Percentiles rank a stretch among this genome's conserved stretches.
phyloP scores from a whole-genome alignment of 2,113 vertebrate genomes.

The Collichthys lucidus region DNA sequence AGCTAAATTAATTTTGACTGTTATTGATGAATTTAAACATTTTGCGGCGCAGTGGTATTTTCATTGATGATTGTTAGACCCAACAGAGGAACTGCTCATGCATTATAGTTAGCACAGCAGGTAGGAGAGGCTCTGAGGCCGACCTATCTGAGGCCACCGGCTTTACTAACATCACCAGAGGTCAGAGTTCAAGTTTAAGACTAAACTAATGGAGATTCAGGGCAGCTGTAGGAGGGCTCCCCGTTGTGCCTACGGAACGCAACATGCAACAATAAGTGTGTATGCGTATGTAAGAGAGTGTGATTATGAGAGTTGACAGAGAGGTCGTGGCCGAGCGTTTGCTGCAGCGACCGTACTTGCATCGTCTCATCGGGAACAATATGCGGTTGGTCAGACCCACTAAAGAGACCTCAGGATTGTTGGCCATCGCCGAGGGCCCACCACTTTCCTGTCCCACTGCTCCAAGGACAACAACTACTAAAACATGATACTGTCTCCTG shows the following conservation, averaged over 20 bases:
- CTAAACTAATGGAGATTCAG: conserved; percentile 29
- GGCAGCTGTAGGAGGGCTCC: conserved; percentile 25
- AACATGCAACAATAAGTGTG: conserved; percentile 43
- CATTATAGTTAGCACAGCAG: conserved; percentile 36
- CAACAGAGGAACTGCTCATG: conserved; percentile 25
- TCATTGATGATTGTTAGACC: conserved; percentile 3
- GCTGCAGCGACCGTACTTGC: conserved; percentile 27
- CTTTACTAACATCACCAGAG: conserved; percentile 42
- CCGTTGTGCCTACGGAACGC: conserved; percentile 1
- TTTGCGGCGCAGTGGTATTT: neutral
- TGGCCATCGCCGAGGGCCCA: conserved; percentile 59
- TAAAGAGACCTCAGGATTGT: conserved; percentile 78
- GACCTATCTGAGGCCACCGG: conserved; percentile 10
- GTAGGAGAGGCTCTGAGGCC: conserved; percentile 14
- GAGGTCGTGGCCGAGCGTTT: conserved; percentile 58
- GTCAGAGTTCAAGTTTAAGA: conserved; percentile 70
- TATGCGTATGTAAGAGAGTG: conserved; percentile 1
- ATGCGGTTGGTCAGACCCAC: conserved; percentile 63
- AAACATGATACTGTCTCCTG: conserved; percentile 62
- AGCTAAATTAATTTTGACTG: conserved; percentile 2
- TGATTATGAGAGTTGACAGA: conserved; percentile 62
- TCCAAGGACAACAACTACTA: conserved; percentile 76
- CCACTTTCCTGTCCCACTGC: conserved; percentile 61
- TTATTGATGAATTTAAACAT: neutral
- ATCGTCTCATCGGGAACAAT: conserved; percentile 62